A percentile compares a stretch with the other conserved stretches of the same genome.
phyloP scores from a whole-genome alignment of 2,888 invertebrate species.

The Pandemis heparana region DNA sequence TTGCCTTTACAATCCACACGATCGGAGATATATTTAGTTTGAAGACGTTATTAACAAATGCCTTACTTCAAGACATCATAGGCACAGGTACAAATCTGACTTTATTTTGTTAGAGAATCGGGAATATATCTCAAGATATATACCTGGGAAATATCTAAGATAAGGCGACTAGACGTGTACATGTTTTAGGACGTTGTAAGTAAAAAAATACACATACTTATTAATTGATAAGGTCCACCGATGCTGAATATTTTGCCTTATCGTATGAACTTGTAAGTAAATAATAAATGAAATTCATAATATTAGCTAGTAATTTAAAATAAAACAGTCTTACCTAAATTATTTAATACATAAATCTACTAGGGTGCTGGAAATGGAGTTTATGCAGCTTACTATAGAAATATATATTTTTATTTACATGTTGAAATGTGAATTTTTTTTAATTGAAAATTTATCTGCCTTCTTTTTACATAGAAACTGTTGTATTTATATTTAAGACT shows the following conservation, averaged over 20 bases:
- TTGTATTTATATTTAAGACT: constrained; percentile 59
- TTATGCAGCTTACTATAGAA: constrained; percentile 27
- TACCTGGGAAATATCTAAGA: too few relatives aligned
- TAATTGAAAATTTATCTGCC: constrained; percentile 9
- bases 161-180: background rate
- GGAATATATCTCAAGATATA: too few relatives aligned
- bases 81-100: too few relatives aligned
- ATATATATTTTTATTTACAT: constrained; percentile 11
- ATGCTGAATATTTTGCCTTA: constrained; percentile 6
- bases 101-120: too few relatives aligned
- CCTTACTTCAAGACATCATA: background rate
- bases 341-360: constrained; percentile 14
- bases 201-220: background rate
- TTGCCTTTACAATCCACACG: background rate
- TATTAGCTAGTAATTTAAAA: constrained; percentile 26
- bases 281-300: constrained; percentile 22
- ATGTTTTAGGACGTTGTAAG: background rate
- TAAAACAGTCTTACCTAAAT: constrained; percentile 14
- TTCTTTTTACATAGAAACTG: constrained; percentile 52
- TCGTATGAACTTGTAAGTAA: constrained; percentile 16
- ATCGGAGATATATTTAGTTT: too few relatives aligned
- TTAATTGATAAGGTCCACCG: constrained; percentile 15
- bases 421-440: constrained; percentile 24
- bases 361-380: constrained; percentile 34
- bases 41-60: too few relatives aligned